These are phyloP conservation scores for Dusona sp. DNA, from an alignment of 2,888 invertebrate species.

Conservation along the genomic window DNA sequence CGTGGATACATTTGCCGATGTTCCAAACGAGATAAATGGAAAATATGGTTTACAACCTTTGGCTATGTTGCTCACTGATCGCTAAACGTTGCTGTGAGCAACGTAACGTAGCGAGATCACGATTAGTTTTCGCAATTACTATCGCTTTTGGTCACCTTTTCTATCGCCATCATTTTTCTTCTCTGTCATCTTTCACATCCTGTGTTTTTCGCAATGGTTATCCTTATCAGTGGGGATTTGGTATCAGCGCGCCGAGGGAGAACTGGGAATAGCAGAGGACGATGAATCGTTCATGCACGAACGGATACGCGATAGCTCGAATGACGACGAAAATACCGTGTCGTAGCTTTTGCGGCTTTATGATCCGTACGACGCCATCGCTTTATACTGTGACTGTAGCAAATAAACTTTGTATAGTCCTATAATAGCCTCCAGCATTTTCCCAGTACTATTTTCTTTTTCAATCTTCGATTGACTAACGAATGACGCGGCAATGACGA, in stretches of 20 bases:
- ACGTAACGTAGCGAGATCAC: constrained; percentile 77
- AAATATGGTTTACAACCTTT: constrained; percentile 27
- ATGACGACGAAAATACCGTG: constrained; percentile 18
- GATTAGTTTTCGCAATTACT: constrained; percentile 29
- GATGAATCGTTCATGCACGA: constrained; percentile 67
- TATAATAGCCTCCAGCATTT: constrained; percentile 22
- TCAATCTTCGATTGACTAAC: not conserved
- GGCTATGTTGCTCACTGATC: constrained; percentile 72
- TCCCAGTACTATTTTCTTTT: constrained; percentile 1
- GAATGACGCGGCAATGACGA: constrained; percentile 60
- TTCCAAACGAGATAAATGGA: constrained; percentile 15
- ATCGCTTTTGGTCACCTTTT: constrained; percentile 6
- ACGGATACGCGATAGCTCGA: constrained; percentile 44
- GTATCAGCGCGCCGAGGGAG: constrained; percentile 31
- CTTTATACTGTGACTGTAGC: constrained; percentile 8
- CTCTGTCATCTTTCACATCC: not conserved
- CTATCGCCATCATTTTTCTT: constrained; percentile 52
- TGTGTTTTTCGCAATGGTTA: constrained; percentile 1
- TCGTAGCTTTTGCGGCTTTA: constrained; percentile 33
- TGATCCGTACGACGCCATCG: constrained; percentile 20
- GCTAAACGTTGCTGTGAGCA: constrained; percentile 78
- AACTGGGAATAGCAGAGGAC: not conserved
- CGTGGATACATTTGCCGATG: constrained; percentile 14
- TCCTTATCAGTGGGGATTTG: constrained; percentile 24
- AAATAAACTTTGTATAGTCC: not conserved